A percentile compares a stretch with the other conserved stretches of the same genome.
Conservation (phyloP, 2,888 invertebrate genomes). For the Trichogramma dendrolimi region DNA sequence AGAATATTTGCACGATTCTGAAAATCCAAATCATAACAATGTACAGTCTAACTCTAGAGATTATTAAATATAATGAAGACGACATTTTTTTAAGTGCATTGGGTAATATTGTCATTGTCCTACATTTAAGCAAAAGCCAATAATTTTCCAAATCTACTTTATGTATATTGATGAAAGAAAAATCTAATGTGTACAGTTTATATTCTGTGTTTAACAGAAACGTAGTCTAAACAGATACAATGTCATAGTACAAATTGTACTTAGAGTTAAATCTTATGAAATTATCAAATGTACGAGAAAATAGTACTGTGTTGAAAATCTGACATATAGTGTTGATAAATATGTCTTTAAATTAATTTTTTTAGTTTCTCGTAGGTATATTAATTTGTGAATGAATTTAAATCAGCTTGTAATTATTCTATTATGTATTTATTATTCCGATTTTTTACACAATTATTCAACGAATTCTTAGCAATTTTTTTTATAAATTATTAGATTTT, state of each 20-base stretch:
- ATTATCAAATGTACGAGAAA: conserved; percentile 7
- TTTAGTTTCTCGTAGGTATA: background rate
- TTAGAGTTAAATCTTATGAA: conserved; percentile 27
- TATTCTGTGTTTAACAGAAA: conserved; percentile 15
- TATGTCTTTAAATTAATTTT: conserved; percentile 2
- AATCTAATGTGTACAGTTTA: conserved; percentile 25
- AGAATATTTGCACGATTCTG: conserved; percentile 42
- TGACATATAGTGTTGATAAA: background rate
- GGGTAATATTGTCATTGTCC: conserved; percentile 18
- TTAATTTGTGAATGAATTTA: background rate
- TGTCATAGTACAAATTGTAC: conserved; percentile 22
- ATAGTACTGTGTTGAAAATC: background rate
- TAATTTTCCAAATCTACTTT: conserved; percentile 7
- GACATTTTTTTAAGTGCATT: conserved; percentile 12
- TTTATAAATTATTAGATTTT: background rate
- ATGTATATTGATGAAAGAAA: conserved; percentile 21
- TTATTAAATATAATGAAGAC: conserved; percentile 5
- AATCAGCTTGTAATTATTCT: background rate
- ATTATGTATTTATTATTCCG: background rate
- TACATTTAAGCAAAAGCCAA: conserved; percentile 13
- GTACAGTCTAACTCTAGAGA: conserved; percentile 24
- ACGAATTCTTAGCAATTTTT: background rate
- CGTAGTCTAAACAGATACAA: conserved; percentile 19
- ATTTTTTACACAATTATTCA: background rate
- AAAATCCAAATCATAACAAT: conserved; percentile 30